phyloP scores from a whole-genome alignment of 2,113 vertebrate species.

The Stegostoma tigrinum region DNA sequence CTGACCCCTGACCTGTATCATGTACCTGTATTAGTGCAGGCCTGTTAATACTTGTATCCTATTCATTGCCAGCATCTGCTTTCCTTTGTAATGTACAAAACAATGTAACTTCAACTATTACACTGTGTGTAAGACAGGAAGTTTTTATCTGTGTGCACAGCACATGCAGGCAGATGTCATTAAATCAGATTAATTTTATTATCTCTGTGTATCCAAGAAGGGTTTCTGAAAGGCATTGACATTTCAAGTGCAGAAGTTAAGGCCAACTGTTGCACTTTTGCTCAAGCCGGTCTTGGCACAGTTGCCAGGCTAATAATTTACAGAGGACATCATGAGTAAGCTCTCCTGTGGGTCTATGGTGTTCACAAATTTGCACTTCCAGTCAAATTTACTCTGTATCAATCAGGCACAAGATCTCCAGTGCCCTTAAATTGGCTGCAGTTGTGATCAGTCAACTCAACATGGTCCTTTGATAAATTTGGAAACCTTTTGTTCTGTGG shows the following conservation, averaged over 20 bases:
- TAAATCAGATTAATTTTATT: not conserved
- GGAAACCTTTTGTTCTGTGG: not conserved
- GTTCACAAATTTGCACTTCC: not conserved
- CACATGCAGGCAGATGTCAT: not conserved
- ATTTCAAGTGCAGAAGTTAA: not conserved
- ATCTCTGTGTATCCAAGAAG: not conserved
- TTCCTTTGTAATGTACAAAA: not conserved
- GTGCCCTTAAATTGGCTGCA: not conserved
- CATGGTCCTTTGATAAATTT: not conserved
- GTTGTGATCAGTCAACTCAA: not conserved
- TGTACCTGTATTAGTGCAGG: not conserved
- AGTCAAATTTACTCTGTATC: not conserved
- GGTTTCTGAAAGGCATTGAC: not conserved
- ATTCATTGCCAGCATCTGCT: not conserved
- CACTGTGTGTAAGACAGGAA: not conserved
- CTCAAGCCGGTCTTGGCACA: not conserved
- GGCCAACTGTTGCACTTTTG: not conserved
- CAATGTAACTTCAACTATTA: not conserved
- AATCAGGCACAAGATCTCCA: not conserved
- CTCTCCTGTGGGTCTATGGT: not conserved
- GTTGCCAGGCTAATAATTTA: not conserved
- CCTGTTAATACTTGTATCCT: slow-evolving; percentile 6
- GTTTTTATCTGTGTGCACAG: not conserved
- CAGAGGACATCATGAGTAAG: not conserved
- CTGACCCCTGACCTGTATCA: not conserved